Evolutionary conservation across 2,113 vertebrate species (phyloP).

Genomic region (Scolopax mira): DNA sequence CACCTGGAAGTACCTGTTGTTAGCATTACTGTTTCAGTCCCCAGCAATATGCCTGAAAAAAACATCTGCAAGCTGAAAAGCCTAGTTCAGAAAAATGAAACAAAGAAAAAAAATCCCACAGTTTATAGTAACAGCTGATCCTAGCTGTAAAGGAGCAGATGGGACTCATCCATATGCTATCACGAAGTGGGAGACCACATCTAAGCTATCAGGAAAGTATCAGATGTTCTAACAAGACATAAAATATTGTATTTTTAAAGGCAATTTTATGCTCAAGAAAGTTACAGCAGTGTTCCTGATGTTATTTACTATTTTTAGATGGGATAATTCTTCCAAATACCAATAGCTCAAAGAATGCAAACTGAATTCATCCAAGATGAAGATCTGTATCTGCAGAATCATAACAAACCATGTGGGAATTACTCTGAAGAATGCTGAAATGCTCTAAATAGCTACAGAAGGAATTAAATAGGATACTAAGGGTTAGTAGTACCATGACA

Average conservation of each 20-base stretch:
- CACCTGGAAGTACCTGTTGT: not conserved
- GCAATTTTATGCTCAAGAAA: not conserved
- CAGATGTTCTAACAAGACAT: not conserved
- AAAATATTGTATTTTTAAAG: not conserved
- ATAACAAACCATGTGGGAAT: not conserved
- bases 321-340: not conserved
- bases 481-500: not conserved
- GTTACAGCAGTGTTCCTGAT: not conserved
- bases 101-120: not conserved
- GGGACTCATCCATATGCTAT: not conserved
- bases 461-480: not conserved
- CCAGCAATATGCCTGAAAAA: not conserved
- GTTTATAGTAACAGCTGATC: conserved; percentile 9
- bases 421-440: not conserved
- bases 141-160: conserved; percentile 8
- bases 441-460: not conserved
- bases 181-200: not conserved
- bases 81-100: not conserved
- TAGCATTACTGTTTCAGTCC: not conserved
- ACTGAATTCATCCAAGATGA: not conserved
- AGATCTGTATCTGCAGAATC: not conserved
- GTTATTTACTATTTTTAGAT: not conserved
- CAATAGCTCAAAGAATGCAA: not conserved
- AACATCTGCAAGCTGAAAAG: not conserved
- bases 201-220: not conserved